Base-by-base conservation (phyloP, 92 coral and sea anemone genomes). In the Epizoanthus rinbou region DNA sequence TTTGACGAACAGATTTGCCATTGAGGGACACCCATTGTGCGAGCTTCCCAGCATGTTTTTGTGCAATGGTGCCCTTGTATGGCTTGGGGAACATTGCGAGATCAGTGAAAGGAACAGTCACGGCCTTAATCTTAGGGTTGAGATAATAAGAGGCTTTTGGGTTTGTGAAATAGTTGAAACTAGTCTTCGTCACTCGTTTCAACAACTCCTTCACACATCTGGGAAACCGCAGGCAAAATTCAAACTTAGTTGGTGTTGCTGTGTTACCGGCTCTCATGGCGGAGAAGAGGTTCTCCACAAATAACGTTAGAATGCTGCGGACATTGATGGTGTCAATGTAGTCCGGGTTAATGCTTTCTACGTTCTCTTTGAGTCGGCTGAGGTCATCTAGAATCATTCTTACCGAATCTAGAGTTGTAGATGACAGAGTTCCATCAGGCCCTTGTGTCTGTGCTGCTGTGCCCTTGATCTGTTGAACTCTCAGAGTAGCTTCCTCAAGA, bases 381-480 rank as follows among this genome's bases (percentile, higher is more conserved):
- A 73, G 81, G 58, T 81, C 87, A 35, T 83, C 80, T n/a, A 83
- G 80, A 56, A 83, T 83, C 80, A 83, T 83, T 72, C 59, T 47
- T 45, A 72, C 76, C 39, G 62, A 79, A 39, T 79, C 41, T 39
- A 84, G 80, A 17, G 87, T 74, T 73, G 87, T 84, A 47, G 75
- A 64, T 22, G 83, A 85, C 41, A 85, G 68, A 59, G 83, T 85
- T 85, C 82, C 83, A 45, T 85, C 87, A 17, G 87, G 83, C 67
- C 80, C 91, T 80, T 88, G 88, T 25, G 89, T 88, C 64, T 80
- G 75, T 31, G 84, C 71, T 57, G 91, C 68, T 62, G 89, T 70
- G 64, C 79, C 86, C 79, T 85, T 89, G 67, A 76, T 89, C 59
- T 69, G 81, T 54, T 86, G 92, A 67, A 86, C 92, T 75, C 76